Percentiles rank a stretch among this genome's conserved stretches.
Conservation (phyloP, 1,140 invertebrate genomes). For the Ruditapes philippinarum region DNA sequence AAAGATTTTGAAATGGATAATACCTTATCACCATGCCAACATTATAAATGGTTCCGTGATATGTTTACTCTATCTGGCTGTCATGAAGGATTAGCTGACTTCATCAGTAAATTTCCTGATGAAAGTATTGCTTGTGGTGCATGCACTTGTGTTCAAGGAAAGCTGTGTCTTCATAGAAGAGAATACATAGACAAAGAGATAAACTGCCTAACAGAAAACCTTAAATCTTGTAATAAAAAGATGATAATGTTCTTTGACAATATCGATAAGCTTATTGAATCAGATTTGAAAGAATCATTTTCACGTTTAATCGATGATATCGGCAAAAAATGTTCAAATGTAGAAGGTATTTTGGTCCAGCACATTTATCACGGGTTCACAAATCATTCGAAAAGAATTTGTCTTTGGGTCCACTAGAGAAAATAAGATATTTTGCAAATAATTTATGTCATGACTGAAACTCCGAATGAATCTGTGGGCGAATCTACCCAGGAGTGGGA, state of each 20-base stretch:
- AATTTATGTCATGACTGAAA: not conserved
- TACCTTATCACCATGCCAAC: not conserved
- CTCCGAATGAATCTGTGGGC: not conserved
- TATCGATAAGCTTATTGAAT: slow-evolving; percentile 7
- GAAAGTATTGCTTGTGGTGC: not conserved
- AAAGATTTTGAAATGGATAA: not conserved
- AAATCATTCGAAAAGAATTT: not conserved
- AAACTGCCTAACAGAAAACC: too few relatives aligned
- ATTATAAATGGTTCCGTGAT: not conserved
- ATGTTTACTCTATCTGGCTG: not conserved
- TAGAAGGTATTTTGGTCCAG: not conserved
- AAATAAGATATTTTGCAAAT: not conserved
- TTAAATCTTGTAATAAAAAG: not conserved
- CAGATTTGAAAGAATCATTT: not conserved
- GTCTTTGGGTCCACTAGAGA: not conserved
- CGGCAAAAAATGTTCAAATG: not conserved
- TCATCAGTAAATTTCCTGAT: not conserved
- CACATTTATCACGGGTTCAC: too few relatives aligned
- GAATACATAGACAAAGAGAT: not conserved
- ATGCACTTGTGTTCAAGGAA: not conserved
- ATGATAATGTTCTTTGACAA: not conserved
- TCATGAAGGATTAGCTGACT: not conserved
- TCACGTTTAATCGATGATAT: not conserved
- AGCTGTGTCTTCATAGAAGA: not conserved
- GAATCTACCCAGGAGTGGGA: not conserved